These are phyloP conservation scores for Eustalomyia histrio DNA, from an alignment of 2,888 invertebrate species.

Conservation along the genomic window DNA sequence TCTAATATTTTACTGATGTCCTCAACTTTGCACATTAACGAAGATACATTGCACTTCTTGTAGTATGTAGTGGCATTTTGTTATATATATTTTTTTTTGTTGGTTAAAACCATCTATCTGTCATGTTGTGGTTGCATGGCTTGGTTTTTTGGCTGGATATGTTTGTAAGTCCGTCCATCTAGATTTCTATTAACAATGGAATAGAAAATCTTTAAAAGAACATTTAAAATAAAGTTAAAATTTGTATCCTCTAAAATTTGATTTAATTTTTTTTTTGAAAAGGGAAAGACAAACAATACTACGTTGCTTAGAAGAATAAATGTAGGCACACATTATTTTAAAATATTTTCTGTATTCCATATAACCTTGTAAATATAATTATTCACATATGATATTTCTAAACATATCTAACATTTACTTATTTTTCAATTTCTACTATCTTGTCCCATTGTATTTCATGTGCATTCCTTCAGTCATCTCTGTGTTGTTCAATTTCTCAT, in stretches of 20 bases:
- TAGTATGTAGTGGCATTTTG: constrained; percentile 38
- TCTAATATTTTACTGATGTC: constrained; percentile 49
- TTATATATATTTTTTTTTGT: constrained; percentile 21
- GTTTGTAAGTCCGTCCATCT: too few species aligned
- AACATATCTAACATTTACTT: background rate
- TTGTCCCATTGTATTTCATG: background rate
- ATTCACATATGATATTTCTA: too few species aligned
- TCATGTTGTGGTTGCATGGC: constrained; percentile 65
- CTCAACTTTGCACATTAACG: constrained; percentile 66
- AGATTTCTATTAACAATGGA: too few species aligned
- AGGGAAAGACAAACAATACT: too few species aligned
- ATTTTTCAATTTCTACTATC: too few species aligned
- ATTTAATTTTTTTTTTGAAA: too few species aligned
- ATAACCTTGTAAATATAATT: too few species aligned
- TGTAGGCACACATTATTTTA: too few species aligned
- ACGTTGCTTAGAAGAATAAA: too few species aligned
- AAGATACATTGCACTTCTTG: constrained; percentile 64
- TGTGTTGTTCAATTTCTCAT: background rate
- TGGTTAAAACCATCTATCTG: constrained; percentile 64
- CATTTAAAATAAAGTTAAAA: background rate
- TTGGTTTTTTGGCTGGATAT: constrained; percentile 36
- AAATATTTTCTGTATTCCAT: too few species aligned
- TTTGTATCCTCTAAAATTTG: too few species aligned
- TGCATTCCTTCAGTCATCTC: background rate
- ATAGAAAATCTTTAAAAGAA: too few species aligned